These are phyloP conservation scores for Phenganax stokvisi DNA, from an alignment of 92 coral and sea anemone genomes.

Conservation along the genomic window DNA sequence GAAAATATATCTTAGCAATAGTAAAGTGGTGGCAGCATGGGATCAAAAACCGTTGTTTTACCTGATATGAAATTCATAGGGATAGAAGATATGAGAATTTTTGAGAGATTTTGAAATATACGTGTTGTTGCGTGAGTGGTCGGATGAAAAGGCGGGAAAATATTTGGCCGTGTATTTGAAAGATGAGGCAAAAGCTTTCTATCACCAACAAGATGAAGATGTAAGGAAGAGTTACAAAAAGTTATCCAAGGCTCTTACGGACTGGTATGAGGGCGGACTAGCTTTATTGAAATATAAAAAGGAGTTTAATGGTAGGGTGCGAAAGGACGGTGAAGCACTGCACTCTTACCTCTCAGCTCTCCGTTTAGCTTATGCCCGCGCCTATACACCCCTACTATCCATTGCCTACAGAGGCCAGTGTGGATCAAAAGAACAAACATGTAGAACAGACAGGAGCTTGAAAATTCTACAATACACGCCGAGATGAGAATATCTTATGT, in stretches of 20 bases:
- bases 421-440: too few species aligned
- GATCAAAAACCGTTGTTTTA: constrained; percentile 38
- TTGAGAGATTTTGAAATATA: constrained; percentile 42
- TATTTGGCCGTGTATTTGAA: constrained; percentile 43
- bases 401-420: too few species aligned
- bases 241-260: not conserved
- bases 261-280: too few species aligned
- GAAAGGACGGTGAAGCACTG: not conserved
- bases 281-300: not conserved
- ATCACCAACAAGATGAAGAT: constrained; percentile 34
- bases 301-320: not conserved
- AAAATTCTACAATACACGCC: too few species aligned
- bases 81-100: constrained; percentile 39
- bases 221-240: not conserved
- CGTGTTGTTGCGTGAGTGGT: constrained; percentile 38
- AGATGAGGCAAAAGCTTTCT: constrained; percentile 45
- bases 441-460: too few species aligned
- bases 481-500: too few species aligned
- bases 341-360: not conserved
- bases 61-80: constrained; percentile 33
- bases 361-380: too few species aligned
- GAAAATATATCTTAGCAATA: too few species aligned
- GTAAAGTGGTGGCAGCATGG: constrained; percentile 58
- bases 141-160: constrained; percentile 47
- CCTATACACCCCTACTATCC: too few species aligned